A percentile compares a stretch with the other conserved stretches of the same genome.
phyloP scores from a whole-genome alignment of 2,797 vertebrate species.

The Staurois parvus region DNA sequence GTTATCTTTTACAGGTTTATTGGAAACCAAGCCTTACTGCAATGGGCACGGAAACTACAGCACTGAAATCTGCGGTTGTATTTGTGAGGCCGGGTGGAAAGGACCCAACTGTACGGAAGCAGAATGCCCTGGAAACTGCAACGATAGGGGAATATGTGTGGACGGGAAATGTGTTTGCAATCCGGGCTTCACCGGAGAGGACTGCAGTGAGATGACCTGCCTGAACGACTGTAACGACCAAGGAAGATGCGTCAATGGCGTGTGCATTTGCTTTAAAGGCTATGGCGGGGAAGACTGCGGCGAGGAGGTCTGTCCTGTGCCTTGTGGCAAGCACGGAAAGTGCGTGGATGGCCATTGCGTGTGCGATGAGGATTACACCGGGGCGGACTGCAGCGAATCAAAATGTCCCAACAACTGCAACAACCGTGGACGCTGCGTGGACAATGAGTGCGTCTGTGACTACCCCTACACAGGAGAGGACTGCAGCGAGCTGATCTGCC shows the following conservation, averaged over 20 bases:
- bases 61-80: conserved; percentile 74
- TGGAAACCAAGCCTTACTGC: conserved; percentile 91
- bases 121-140: conserved; percentile 70
- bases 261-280: conserved; percentile 91
- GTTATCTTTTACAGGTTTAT: conserved; percentile 75
- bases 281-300: conserved; percentile 88
- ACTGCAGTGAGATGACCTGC: conserved; percentile 89
- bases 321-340: conserved; percentile 85
- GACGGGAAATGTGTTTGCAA: conserved; percentile 85
- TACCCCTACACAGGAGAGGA: conserved; percentile 94
- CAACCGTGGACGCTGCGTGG: conserved; percentile 86
- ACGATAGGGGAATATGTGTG: conserved; percentile 69
- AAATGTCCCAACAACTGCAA: conserved; percentile 91
- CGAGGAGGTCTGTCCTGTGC: conserved; percentile 82
- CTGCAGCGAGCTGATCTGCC: conserved; percentile 93
- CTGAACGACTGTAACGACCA: conserved; percentile 94
- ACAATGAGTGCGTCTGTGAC: conserved; percentile 87
- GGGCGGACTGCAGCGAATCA: conserved; percentile 85
- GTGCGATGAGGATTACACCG: conserved; percentile 87
- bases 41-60: conserved; percentile 94
- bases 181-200: conserved; percentile 84
- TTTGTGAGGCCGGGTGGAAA: conserved; percentile 80
- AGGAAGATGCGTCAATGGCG: conserved; percentile 88
- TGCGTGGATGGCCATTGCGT: conserved; percentile 87
- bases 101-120: conserved; percentile 79